Conservation (phyloP, 2,797 vertebrate species). For the Sciurus vulgaris region DNA sequence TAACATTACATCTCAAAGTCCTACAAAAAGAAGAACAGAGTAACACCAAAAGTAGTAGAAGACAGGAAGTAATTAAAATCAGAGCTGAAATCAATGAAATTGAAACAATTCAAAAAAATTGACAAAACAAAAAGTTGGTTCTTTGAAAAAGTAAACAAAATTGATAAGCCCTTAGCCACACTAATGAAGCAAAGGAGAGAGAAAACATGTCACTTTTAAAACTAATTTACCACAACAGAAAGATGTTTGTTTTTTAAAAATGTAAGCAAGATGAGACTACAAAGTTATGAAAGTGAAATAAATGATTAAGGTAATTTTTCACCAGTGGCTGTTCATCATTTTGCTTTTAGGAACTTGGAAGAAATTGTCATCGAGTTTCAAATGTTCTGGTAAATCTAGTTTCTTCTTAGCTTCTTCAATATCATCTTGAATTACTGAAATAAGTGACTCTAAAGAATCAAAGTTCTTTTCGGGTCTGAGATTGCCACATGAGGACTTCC, state of each 20-base stretch:
- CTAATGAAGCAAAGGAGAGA: too few relatives aligned
- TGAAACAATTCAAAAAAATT: too few relatives aligned
- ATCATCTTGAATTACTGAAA: slow-evolving; percentile 93
- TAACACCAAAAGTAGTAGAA: too few relatives aligned
- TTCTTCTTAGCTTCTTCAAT: slow-evolving; percentile 94
- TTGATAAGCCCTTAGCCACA: too few relatives aligned
- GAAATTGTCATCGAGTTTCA: slow-evolving; percentile 92
- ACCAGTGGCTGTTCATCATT: slow-evolving; percentile 92
- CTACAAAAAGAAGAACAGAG: too few relatives aligned
- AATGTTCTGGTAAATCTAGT: slow-evolving; percentile 93
- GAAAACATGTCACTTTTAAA: neutral
- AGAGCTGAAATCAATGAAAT: too few relatives aligned
- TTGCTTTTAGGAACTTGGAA: slow-evolving; percentile 89
- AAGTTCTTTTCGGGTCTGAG: slow-evolving; percentile 95
- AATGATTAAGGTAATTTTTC: slow-evolving; percentile 36
- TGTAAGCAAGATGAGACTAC: neutral
- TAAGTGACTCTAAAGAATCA: slow-evolving; percentile 95
- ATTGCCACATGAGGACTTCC: slow-evolving; percentile 94
- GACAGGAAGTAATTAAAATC: too few relatives aligned
- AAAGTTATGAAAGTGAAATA: slow-evolving; percentile 61
- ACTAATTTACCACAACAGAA: slow-evolving; percentile 46
- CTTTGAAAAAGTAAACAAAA: too few relatives aligned
- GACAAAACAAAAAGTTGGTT: too few relatives aligned
- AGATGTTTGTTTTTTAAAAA: slow-evolving; percentile 61
- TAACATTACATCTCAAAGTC: too few relatives aligned